Conservation (phyloP, 2,888 invertebrate genomes). For the Ichneumoninae sp. region DNA sequence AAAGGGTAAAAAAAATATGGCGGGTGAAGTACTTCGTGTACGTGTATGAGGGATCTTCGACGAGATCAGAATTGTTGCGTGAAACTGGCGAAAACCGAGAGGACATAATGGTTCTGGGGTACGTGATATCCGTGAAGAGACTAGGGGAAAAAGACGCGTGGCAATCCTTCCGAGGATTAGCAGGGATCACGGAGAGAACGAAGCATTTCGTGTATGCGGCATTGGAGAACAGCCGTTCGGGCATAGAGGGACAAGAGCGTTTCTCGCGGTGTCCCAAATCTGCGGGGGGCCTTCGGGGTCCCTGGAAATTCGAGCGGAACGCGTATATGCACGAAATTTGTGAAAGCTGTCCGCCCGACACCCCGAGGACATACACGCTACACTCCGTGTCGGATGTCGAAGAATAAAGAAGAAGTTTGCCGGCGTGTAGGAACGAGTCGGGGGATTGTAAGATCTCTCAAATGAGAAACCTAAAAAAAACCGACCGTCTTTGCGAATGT, state of each 20-base stretch:
- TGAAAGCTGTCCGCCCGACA: slow-evolving; percentile 5
- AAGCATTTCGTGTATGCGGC: not conserved
- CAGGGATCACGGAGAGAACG: slow-evolving; percentile 18
- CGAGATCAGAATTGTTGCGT: slow-evolving; percentile 48
- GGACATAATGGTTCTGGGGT: slow-evolving; percentile 12
- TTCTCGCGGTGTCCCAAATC: slow-evolving; percentile 63
- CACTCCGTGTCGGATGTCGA: slow-evolving; percentile 5
- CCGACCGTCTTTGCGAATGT: not conserved
- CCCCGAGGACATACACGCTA: slow-evolving; percentile 1
- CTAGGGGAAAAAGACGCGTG: slow-evolving; percentile 56
- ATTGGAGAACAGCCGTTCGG: slow-evolving; percentile 30
- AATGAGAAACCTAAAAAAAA: slow-evolving; percentile 23
- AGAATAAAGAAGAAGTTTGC: not conserved
- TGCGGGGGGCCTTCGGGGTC: slow-evolving; percentile 52
- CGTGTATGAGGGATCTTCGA: slow-evolving; percentile 32
- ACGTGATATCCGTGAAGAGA: slow-evolving; percentile 47
- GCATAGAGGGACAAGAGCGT: slow-evolving; percentile 31
- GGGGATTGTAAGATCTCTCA: not conserved
- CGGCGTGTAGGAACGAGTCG: not conserved
- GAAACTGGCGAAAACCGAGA: slow-evolving; percentile 14
- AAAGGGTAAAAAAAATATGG: not conserved
- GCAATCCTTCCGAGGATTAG: slow-evolving; percentile 69
- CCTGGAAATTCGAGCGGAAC: slow-evolving; percentile 63
- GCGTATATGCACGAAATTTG: slow-evolving; percentile 40
- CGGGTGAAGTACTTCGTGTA: slow-evolving; percentile 13